phyloP scores from a whole-genome alignment of 2,113 vertebrate genomes.

The Glaucomys volans region DNA sequence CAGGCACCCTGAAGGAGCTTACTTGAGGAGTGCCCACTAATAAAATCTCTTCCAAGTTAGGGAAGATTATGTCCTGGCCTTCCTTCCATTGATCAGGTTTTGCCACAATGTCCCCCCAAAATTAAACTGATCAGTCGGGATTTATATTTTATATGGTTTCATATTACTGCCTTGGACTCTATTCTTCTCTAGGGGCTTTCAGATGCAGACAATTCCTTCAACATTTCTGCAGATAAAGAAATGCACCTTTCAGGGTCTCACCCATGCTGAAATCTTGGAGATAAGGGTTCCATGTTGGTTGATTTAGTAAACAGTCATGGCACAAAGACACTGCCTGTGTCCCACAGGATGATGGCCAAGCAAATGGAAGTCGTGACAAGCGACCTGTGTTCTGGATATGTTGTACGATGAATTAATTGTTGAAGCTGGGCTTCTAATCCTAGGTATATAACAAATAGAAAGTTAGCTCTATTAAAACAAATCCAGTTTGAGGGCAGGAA shows the following conservation, averaged over 20 bases:
- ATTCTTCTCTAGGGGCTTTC: slow-evolving; percentile 27
- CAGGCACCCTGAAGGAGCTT: background rate
- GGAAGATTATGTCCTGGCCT: background rate
- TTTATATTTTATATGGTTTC: slow-evolving; percentile 14
- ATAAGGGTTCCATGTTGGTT: background rate
- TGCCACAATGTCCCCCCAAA: slow-evolving; percentile 25
- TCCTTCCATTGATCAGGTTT: background rate
- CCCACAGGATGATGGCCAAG: background rate
- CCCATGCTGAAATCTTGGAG: background rate
- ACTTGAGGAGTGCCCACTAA: background rate
- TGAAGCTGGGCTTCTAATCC: background rate
- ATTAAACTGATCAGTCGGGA: slow-evolving; percentile 25
- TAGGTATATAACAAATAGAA: background rate
- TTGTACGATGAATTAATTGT: background rate
- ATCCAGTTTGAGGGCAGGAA: background rate
- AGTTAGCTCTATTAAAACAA: background rate
- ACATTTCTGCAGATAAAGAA: background rate
- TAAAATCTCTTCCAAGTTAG: slow-evolving; percentile 6
- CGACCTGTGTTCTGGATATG: background rate
- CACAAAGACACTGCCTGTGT: background rate
- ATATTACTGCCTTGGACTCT: background rate
- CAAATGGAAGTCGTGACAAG: background rate
- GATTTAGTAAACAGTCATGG: background rate
- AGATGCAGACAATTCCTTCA: background rate
- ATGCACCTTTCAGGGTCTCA: background rate